These are phyloP conservation scores for Apis laboriosa DNA, from an alignment of 1,140 invertebrate species.

Conservation along the genomic window DNA sequence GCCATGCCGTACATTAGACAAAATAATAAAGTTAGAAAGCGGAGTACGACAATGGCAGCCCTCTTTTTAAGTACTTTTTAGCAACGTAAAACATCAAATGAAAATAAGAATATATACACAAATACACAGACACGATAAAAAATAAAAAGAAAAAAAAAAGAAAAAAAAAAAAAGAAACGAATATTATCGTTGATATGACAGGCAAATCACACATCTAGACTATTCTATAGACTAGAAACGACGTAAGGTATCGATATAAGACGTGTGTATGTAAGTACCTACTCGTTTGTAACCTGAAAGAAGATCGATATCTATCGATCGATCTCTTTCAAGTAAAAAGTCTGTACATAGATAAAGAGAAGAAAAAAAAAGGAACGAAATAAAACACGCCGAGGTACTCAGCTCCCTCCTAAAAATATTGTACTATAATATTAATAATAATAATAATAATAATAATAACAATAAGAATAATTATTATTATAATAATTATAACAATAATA, in stretches of 20 bases:
- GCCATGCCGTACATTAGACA: not conserved
- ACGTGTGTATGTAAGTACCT: constrained; percentile 52
- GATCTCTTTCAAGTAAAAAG: constrained; percentile 40
- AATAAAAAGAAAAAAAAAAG: not conserved
- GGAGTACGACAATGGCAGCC: constrained; percentile 15
- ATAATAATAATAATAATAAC: constrained; percentile 23
- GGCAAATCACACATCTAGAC: constrained; percentile 45
- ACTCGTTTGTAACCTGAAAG: constrained; percentile 50
- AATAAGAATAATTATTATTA: constrained; percentile 25
- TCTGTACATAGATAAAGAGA: constrained; percentile 50
- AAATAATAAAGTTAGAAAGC: not conserved
- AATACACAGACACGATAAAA: not conserved
- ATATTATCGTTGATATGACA: constrained; percentile 35
- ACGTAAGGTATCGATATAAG: constrained; percentile 35
- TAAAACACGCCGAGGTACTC: constrained; percentile 53
- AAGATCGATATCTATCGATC: constrained; percentile 52
- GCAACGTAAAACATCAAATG: not conserved
- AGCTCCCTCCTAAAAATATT: constrained; percentile 57
- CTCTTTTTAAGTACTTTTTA: constrained; percentile 6
- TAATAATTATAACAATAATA: constrained; percentile 48
- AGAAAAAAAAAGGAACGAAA: not conserved
- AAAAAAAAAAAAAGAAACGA: not conserved
- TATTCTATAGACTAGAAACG: constrained; percentile 43
- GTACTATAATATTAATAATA: constrained; percentile 55
- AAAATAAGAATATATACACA: not conserved